Percentiles rank a stretch among this genome's conserved stretches.
phyloP scores from a whole-genome alignment of 2,113 vertebrate species.

The Cyanistes caeruleus region DNA sequence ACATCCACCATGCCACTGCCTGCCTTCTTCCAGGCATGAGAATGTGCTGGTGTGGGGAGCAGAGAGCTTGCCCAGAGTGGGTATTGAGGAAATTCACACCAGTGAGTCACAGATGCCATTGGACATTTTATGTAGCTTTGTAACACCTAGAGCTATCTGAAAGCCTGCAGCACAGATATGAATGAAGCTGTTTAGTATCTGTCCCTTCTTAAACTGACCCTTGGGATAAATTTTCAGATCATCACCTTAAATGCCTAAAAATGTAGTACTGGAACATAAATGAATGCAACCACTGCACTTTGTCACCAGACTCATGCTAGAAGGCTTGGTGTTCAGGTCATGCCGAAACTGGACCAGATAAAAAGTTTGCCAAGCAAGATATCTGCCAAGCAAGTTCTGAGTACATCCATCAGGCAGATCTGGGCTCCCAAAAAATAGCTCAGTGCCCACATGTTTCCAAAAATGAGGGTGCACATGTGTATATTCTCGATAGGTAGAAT shows the following conservation, averaged over 20 bases:
- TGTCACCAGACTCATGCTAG: not conserved
- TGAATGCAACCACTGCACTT: not conserved
- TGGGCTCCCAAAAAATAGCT: not conserved
- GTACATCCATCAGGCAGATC: not conserved
- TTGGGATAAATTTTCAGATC: not conserved
- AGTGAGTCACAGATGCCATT: not conserved
- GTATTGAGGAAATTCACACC: not conserved
- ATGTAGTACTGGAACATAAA: rapidly evolving
- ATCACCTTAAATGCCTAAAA: not conserved
- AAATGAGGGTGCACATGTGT: not conserved
- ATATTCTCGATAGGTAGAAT: not conserved
- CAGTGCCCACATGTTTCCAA: not conserved
- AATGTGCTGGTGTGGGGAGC: not conserved
- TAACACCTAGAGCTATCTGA: not conserved
- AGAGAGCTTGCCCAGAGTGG: not conserved
- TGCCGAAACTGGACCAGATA: not conserved
- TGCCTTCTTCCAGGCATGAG: not conserved
- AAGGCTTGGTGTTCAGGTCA: not conserved
- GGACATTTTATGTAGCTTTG: not conserved
- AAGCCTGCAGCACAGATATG: not conserved
- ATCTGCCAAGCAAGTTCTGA: not conserved
- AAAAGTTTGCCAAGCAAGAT: not conserved
- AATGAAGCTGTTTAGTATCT: not conserved
- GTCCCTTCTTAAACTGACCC: not conserved
- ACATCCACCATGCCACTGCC: not conserved